Base-by-base conservation (phyloP, 2,888 invertebrate genomes). In the Epinotia brunnichana region DNA sequence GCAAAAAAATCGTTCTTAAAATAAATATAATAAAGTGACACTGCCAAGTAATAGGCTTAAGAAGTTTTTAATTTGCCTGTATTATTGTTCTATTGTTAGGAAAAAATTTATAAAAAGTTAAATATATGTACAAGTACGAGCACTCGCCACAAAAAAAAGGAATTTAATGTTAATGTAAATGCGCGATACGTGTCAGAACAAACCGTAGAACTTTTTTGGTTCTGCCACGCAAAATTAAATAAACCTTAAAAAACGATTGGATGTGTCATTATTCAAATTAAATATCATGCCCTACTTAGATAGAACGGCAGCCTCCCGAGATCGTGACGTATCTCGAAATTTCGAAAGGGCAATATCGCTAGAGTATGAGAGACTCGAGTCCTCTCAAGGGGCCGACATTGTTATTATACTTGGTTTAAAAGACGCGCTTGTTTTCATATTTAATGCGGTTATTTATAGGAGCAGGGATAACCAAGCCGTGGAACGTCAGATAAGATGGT, bases 321-420 rank as follows among this genome's bases (percentile, higher is more conserved):
- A 63, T 73, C 73, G 68, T 69, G 73, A 63, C 73, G 59, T 69
- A 69, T 73, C 73, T 69, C 56, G 56, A 68, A 68, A 62, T 73
- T 73, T 63, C 29, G 29, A 57, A 68, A 62, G 56, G 51, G 62
- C 62, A 73, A 73, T 73, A 73, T 73, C 68, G 53, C 71, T 35
- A 54, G 48, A 69, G 53, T 41, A 62, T 61, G 56, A 67, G 67
- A 67, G 62, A 54, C 24, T 51, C 68, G 62, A 69, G 72, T 51
- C 10, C 51, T 41, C 62, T 68, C 72, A 24, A 73, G 72, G 68
- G 72, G 51, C 48, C 29, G 56, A 57, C 56, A 63, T 69, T 73
- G 62, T 73, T 69, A 63, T 73, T 63, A 69, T 63, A 69, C 59
- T 73, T 72, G 44, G 56, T 72, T 69, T 53, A 73, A 69, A 73